Percentiles rank a stretch among this genome's conserved stretches.
These are phyloP conservation scores for Lutjanus campechanus DNA, from an alignment of 2,797 vertebrate species.

Conservation along the genomic window DNA sequence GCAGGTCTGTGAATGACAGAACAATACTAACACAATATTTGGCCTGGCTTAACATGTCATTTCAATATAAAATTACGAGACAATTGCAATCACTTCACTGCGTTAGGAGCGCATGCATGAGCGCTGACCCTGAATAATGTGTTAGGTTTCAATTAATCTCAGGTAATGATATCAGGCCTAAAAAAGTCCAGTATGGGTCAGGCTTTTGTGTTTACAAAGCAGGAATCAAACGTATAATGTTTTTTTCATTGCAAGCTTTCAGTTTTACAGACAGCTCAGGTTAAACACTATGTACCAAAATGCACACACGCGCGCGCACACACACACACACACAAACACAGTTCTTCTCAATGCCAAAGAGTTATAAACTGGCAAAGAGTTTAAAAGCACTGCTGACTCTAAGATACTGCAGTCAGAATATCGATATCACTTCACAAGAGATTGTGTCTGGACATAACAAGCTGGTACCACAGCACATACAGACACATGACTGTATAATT, in stretches of 20 bases:
- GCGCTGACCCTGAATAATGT: too few relatives aligned
- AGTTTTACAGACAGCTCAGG: background rate
- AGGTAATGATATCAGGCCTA: background rate
- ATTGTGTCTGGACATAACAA: background rate
- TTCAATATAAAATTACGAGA: background rate
- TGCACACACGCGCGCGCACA: background rate
- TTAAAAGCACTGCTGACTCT: background rate
- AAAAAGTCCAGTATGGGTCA: background rate
- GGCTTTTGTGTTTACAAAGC: background rate
- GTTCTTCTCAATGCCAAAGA: background rate
- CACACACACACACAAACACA: background rate
- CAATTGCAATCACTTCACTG: too few relatives aligned
- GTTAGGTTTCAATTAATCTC: background rate
- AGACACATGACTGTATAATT: constrained; percentile 6
- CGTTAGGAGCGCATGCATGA: too few relatives aligned
- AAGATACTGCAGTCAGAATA: background rate
- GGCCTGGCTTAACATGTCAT: background rate
- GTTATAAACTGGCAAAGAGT: background rate
- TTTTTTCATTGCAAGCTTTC: constrained; percentile 10
- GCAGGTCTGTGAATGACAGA: background rate
- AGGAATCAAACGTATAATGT: background rate
- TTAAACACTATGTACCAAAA: background rate
- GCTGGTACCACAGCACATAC: background rate
- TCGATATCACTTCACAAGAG: background rate
- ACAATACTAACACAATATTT: background rate